Evolutionary conservation across 2,888 invertebrate genomes (phyloP), one percentile per base, ranked within the genome.

Genomic region (Belgica antarctica): DNA sequence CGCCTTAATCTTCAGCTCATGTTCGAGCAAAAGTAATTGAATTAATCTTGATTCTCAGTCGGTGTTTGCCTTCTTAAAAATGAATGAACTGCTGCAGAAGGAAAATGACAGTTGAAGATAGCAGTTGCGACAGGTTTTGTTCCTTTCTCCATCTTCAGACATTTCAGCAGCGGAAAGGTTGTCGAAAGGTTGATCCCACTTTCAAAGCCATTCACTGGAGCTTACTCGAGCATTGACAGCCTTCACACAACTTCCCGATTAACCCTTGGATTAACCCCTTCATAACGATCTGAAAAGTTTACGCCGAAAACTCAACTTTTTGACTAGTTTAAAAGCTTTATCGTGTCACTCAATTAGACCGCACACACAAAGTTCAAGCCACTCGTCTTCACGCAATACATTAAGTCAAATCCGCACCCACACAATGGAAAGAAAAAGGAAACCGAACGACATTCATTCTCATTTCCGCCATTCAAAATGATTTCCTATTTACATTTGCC

Each of bases 1-100:
- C 63, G 41, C 27, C 65, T 65, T 65, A 46, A 65, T 65, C 65
- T 65, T 4, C 5, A 63, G 63, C 47, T 47, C 65, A 47, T 65
- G 65, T 36, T 27, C 27, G 17, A 41, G 46, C 65, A 65, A 47
- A 65, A 65, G 41, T 47, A 47, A 65, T 65, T 65, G 65, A 65
- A 65, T 65, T 47, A 65, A 63, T 41, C 46, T 63, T 63, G 63
- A 63, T 63, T 25, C 24, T 12, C 19, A n/a, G 61, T 12, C 24
- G 25, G 17, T 41, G 62, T 34, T 34, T 17, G 28, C 19, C n/a
- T 27, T 59, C 59, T 59, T 27, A 27, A 12, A 12, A 7, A 46
- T 46, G 15, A n/a, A n/a, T n/a, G n/a, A n/a, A n/a, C n/a, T n/a
- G 41, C 41, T 3, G 3, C 8, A 4, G 41, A 41, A 12, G 41